Evolutionary conservation across 2,797 vertebrate species (phyloP).

Genomic region (Mormyrus proboscirostris): DNA sequence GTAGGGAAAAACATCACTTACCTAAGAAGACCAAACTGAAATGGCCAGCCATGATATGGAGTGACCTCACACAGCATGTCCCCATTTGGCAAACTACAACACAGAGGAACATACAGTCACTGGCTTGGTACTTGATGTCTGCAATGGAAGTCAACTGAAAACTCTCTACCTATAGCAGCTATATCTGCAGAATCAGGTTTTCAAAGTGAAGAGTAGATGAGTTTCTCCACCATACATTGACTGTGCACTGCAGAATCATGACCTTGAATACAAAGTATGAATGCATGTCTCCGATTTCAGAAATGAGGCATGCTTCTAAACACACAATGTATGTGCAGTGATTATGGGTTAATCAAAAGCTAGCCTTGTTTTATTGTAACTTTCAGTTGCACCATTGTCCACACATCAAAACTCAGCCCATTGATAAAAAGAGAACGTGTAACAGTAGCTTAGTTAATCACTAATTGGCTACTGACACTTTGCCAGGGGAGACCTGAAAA

Average conservation of each 20-base stretch:
- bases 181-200: background rate
- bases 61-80: slow-evolving; percentile 24
- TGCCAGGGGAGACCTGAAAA: background rate
- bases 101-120: slow-evolving; percentile 19
- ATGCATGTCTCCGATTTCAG: background rate
- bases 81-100: slow-evolving; percentile 44
- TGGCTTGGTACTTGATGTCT: background rate
- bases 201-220: background rate
- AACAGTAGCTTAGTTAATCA: background rate
- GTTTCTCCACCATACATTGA: background rate
- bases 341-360: background rate
- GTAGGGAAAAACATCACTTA: slow-evolving; percentile 26
- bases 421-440: background rate
- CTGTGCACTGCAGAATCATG: background rate
- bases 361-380: background rate
- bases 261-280: background rate
- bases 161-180: background rate
- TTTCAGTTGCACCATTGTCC: background rate
- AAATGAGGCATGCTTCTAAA: background rate
- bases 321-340: background rate
- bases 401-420: background rate
- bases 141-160: background rate
- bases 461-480: background rate
- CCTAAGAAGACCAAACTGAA: slow-evolving; percentile 50
- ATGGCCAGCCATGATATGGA: slow-evolving; percentile 37